phyloP scores from a whole-genome alignment of 2,888 invertebrate species.

The Mesoligia furuncula region DNA sequence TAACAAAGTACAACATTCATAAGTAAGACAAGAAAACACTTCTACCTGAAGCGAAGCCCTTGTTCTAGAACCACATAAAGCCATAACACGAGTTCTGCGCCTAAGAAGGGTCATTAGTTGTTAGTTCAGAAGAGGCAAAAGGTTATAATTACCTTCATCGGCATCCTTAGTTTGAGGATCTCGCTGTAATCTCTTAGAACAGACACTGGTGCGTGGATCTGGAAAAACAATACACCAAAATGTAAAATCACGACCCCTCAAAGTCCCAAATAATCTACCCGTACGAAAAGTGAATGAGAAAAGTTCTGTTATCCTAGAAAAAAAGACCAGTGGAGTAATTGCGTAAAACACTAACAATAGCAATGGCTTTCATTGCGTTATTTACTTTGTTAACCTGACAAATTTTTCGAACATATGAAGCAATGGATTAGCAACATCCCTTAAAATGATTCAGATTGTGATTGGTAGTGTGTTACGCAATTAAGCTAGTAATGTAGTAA shows the following conservation, averaged over 20 bases:
- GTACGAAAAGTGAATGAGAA: background rate
- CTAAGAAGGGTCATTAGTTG: slow-evolving; percentile 64
- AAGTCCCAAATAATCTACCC: background rate
- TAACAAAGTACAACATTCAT: slow-evolving; percentile 57
- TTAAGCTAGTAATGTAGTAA: background rate
- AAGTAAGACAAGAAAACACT: slow-evolving; percentile 51
- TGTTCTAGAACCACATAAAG: slow-evolving; percentile 70
- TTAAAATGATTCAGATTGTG: background rate
- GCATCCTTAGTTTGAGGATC: slow-evolving; percentile 97
- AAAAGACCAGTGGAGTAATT: background rate
- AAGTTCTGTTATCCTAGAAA: background rate
- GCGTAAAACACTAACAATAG: background rate
- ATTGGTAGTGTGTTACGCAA: background rate
- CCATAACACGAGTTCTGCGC: slow-evolving; percentile 71
- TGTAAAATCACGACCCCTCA: background rate
- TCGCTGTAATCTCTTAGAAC: slow-evolving; percentile 97
- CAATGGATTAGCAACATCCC: background rate
- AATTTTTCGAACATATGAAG: background rate
- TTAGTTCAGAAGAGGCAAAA: slow-evolving; percentile 19
- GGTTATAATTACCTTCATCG: slow-evolving; percentile 93
- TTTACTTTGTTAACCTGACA: background rate
- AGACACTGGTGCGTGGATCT: slow-evolving; percentile 96
- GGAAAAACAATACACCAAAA: slow-evolving; percentile 38
- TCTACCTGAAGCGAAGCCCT: slow-evolving; percentile 73
- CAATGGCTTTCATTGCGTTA: background rate